phyloP scores from a whole-genome alignment of 1,140 invertebrate genomes.

The Drosophila lacteicornis region DNA sequence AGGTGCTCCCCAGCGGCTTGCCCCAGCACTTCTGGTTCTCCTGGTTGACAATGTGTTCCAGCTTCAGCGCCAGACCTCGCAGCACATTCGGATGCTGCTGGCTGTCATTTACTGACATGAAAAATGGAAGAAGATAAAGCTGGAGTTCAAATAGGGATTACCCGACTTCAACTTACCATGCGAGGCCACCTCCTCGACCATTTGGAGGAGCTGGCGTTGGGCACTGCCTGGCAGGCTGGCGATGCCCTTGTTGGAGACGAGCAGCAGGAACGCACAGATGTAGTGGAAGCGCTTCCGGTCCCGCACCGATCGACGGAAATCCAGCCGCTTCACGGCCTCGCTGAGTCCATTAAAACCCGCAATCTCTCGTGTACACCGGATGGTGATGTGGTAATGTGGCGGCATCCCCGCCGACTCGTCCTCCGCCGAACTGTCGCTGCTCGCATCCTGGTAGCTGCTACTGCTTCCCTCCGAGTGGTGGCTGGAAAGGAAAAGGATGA shows the following conservation, averaged over 20 bases:
- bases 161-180: conserved; percentile 91
- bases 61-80: conserved; percentile 90
- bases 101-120: conserved; percentile 90
- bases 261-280: conserved; percentile 95
- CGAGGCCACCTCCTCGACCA: conserved; percentile 96
- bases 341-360: conserved; percentile 97
- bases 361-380: conserved; percentile 96
- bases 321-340: conserved; percentile 96
- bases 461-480: conserved; percentile 76
- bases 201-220: conserved; percentile 95
- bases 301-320: conserved; percentile 96
- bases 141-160: not conserved
- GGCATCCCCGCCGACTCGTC: conserved; percentile 86
- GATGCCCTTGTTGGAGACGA: conserved; percentile 94
- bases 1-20: conserved; percentile 93
- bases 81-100: conserved; percentile 95
- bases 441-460: conserved; percentile 56
- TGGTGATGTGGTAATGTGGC: conserved; percentile 96
- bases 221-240: conserved; percentile 94
- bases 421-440: conserved; percentile 40
- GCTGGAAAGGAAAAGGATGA: conserved; percentile 38
- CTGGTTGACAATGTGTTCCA: conserved; percentile 89
- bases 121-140: not conserved
- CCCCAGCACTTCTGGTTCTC: conserved; percentile 92
- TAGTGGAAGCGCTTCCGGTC: conserved; percentile 98